phyloP scores from a whole-genome alignment of 2,113 vertebrate genomes.

The Xerus inauris region DNA sequence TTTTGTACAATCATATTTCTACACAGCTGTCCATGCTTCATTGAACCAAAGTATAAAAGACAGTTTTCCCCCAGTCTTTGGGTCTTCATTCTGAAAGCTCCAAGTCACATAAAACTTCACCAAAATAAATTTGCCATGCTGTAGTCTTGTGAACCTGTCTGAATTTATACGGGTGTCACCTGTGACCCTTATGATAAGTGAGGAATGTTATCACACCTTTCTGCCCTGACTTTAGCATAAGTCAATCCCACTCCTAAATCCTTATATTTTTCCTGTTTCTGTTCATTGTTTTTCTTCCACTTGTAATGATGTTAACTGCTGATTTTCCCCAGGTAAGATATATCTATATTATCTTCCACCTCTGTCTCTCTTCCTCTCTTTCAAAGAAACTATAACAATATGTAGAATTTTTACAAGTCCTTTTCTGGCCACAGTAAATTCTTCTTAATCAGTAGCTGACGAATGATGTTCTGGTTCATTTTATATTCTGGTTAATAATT shows the following conservation, averaged over 20 bases:
- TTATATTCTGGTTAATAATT: constrained; percentile 61
- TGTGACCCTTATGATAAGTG: not conserved
- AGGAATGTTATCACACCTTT: not conserved
- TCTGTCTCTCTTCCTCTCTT: not conserved
- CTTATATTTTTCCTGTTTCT: not conserved
- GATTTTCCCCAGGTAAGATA: constrained; percentile 34
- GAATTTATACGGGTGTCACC: not conserved
- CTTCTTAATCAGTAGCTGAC: constrained; percentile 33
- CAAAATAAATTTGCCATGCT: not conserved
- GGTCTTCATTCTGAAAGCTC: not conserved
- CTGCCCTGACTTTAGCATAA: not conserved
- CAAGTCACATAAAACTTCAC: not conserved
- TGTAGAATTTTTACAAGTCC: constrained; percentile 37
- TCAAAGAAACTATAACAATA: not conserved
- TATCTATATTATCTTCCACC: not conserved
- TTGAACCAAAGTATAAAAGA: not conserved
- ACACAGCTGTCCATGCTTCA: too few relatives aligned
- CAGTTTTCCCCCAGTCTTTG: not conserved
- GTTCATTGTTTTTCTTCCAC: not conserved
- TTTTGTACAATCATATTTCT: not conserved
- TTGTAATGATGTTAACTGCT: constrained; percentile 18
- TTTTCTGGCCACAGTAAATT: constrained; percentile 16
- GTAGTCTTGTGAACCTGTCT: not conserved
- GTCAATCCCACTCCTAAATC: not conserved
- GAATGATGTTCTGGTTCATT: constrained; percentile 34